Base-by-base conservation (phyloP, 2,888 invertebrate species). In the Polietes domitor region DNA sequence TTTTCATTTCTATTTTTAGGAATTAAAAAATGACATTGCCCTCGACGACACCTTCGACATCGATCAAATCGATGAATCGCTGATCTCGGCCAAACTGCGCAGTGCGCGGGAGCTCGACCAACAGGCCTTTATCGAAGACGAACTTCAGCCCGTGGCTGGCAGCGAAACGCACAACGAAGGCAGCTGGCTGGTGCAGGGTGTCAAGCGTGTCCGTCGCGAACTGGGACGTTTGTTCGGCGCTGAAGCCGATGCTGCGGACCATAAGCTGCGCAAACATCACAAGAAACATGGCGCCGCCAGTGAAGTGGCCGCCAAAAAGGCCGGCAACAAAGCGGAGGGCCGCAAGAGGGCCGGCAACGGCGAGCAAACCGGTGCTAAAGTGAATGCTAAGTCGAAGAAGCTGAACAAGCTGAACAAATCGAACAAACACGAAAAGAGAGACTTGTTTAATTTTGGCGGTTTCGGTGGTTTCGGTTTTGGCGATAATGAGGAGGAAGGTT, bases 161-260 rank as follows among this genome's bases (percentile, higher is more conserved):
- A 73, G 73, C 10, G 70, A 79, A 50, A 55, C 37, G 2, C 7
- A 37, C 37, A 37, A 12, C 10, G 88, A 85, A 58, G 87, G 88
- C 80, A 88, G 88, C 47, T 91, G 91, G 91, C 86, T 90, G 53
- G 77, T 86, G 79, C 86, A 88, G 55, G 86, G 90, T 41, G 89
- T 91, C 1, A 88, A 88, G 19, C 89, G 91, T 0, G 91, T 92
- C 12, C 90, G 91, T 15, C 90, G 91, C 24, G 90, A 91, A 37
- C 85, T 91, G 17, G 87, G 86, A 0, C 88, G 90, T 0, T 61
- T 91, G 2, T 90, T 91, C 53, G 90, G 90, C 17, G 87, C 82
- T 41, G 79, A 85, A 79, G 17, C 71, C 37, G 21, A 32, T n/a
- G 47, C 41, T 21, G 58, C 7, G 12, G 83, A 75, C 24, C 21